These are phyloP conservation scores for Salminus brasiliensis DNA, from an alignment of 2,113 vertebrate genomes.

Conservation along the genomic window DNA sequence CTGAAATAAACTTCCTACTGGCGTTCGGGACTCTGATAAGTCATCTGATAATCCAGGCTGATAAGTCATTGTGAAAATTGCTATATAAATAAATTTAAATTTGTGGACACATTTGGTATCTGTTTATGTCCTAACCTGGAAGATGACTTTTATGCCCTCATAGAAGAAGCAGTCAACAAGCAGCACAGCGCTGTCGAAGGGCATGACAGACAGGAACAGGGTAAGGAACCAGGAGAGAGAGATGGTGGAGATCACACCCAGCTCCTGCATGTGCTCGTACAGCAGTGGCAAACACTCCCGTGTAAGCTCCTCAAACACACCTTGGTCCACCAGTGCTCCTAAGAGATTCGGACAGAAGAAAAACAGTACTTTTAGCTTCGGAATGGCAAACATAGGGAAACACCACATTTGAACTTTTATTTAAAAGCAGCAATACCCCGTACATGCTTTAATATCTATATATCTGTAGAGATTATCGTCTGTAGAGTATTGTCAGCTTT, in stretches of 20 bases:
- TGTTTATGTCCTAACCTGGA: slow-evolving; percentile 75
- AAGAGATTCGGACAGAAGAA: too few species aligned
- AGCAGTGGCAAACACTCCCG: slow-evolving; percentile 86
- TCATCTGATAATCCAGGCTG: too few species aligned
- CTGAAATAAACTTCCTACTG: too few species aligned
- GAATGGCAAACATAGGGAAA: too few species aligned
- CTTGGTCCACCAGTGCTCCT: slow-evolving; percentile 96
- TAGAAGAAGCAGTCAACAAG: slow-evolving; percentile 98
- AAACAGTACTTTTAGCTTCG: too few species aligned
- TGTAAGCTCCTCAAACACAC: slow-evolving; percentile 95
- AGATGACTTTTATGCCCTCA: slow-evolving; percentile 93
- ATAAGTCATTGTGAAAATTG: too few species aligned
- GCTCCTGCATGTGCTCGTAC: slow-evolving; percentile 92
- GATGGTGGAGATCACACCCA: slow-evolving; percentile 96
- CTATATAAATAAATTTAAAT: too few species aligned
- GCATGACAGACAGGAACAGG: slow-evolving; percentile 96
- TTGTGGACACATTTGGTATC: too few species aligned
- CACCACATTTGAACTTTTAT: too few species aligned
- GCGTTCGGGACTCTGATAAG: too few species aligned
- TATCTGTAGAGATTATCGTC: too few species aligned
- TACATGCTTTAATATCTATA: not conserved
- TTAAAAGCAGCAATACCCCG: not conserved
- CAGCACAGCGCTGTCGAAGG: slow-evolving; percentile 93
- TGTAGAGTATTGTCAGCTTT: too few species aligned
- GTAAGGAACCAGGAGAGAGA: slow-evolving; percentile 98